Evolutionary conservation across 2,888 invertebrate species (phyloP), one percentile per base, ranked within the genome.

Genomic region (Cybosia mesomella): DNA sequence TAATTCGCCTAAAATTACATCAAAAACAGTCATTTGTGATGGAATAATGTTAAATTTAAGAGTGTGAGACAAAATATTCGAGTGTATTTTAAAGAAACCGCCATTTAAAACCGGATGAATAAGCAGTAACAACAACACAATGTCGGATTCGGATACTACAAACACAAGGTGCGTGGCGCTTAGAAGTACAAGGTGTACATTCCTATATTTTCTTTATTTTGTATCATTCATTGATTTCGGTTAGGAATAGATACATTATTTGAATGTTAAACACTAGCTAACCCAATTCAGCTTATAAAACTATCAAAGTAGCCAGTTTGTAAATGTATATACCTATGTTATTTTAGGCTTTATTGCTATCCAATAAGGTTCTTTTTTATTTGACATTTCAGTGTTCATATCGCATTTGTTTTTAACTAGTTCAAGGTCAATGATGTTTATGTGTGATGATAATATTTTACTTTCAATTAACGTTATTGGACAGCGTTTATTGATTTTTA

Each of bases 81-180:
- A 58, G 65, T 74, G 67, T 70, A 34, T 80, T 80, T 57, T 77
- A 80, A 74, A 53, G 70, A 73, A 76, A 74, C 80, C 72, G 78
- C 76, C 80, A 76, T 77, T 79, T 71, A 73, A 73, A 80, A 81
- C 80, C 81, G 82, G 81, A 81, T 74, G 63, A 70, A 18, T 18
- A 32, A 76, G 65, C 76, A 68, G 76, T 70, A 71, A 64, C 67
- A 68, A 65, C 58, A 64, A 72, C 59, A 64, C 58, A 70, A 81
- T 81, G 81, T 81, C 82, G 72, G 82, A 81, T 71, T 80, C 80
- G 58, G 82, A 81, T 28, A 70, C 66, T 18, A 70, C 66, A 5
- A 70, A 63, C 36, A 73, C 76, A 73, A 79, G 80, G 82, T 80
- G 58, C 58, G 75, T 74, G 63, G 55, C 57, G 60, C 68, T n/a